phyloP scores from a whole-genome alignment of 2,797 vertebrate species.

The Mionectes olivaceus region DNA sequence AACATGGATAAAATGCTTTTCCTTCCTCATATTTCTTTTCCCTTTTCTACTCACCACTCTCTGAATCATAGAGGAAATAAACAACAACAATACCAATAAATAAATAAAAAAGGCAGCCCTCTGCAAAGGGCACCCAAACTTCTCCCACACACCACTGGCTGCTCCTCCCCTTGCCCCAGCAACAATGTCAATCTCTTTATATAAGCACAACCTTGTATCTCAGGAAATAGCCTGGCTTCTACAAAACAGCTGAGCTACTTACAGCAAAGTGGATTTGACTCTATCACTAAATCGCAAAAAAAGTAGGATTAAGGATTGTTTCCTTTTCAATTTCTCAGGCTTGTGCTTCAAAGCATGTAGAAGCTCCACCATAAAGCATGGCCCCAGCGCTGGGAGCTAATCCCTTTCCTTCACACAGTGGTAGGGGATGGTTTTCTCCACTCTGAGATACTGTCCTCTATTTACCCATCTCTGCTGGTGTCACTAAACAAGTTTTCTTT shows the following conservation, averaged over 20 bases:
- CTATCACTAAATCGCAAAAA: conserved; percentile 61
- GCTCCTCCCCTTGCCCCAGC: background rate
- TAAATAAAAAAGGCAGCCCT: background rate
- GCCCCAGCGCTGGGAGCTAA: background rate
- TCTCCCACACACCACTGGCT: background rate
- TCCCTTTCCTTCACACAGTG: background rate
- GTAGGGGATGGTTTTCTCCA: background rate
- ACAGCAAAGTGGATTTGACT: conserved; percentile 64
- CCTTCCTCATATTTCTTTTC: background rate
- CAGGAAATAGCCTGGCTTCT: conserved; percentile 26
- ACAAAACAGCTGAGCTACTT: conserved; percentile 61
- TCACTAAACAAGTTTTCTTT: background rate
- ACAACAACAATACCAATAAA: fast-evolving
- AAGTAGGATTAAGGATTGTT: conserved; percentile 64
- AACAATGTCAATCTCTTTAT: background rate
- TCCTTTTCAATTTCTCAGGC: conserved; percentile 54
- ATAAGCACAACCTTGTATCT: conserved; percentile 18
- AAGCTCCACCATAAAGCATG: background rate
- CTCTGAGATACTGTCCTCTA: background rate
- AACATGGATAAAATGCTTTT: background rate
- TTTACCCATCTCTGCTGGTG: background rate
- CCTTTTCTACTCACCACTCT: background rate
- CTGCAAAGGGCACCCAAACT: background rate
- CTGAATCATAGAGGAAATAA: background rate
- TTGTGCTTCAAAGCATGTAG: conserved; percentile 46